Base-by-base conservation (phyloP, 2,888 invertebrate species). In the Acanthosoma haemorrhoidale region DNA sequence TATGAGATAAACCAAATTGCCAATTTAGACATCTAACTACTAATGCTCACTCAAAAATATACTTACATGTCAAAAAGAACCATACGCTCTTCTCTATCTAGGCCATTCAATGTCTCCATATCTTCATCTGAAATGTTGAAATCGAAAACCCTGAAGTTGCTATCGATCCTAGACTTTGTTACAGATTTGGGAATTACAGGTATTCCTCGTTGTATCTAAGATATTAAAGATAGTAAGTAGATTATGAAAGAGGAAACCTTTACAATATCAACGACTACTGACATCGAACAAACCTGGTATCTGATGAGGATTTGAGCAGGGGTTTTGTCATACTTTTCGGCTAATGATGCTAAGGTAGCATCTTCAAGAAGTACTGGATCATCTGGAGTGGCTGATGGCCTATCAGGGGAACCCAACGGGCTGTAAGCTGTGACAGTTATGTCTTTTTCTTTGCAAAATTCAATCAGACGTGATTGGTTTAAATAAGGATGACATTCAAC, bases 301-400 rank as follows among this genome's bases (percentile, higher is more conserved):
- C 86, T 85, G 58, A 90, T 83, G 1, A 89, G 81, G 34, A 90
- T 82, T 79, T 91, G 90, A 0, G 90, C 90, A 1, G 86, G 81
- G 5, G 85, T 84, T 78, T 90, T 91, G 0, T 83, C 82, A 70
- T 88, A 84, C 72, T 87, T 86, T 2, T 84, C 80, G 1, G 85
- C 86, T 32, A 90, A 81, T 4, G 81, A 81, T 73, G 83, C 81
- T 41, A 92, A 79, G 78, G 87, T 88, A 18, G 86, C 83, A 0
- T 91, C 73, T 29, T 73, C 69, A 15, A 73, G 63, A 15, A 73
- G 71, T 13, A 60, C 69, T 1, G 71, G 73, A 16, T 73, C 71
- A 11, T 59, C 39, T 32, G 69, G 25, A 16, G 68, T 34, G 16
- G 77, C 78, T 75, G 76, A 79, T 9, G 80, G 80, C 69, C 79